Base-by-base conservation (phyloP, 37 sponge, comb jelly and placozoan genomes). In the Spongilla lacustris region DNA sequence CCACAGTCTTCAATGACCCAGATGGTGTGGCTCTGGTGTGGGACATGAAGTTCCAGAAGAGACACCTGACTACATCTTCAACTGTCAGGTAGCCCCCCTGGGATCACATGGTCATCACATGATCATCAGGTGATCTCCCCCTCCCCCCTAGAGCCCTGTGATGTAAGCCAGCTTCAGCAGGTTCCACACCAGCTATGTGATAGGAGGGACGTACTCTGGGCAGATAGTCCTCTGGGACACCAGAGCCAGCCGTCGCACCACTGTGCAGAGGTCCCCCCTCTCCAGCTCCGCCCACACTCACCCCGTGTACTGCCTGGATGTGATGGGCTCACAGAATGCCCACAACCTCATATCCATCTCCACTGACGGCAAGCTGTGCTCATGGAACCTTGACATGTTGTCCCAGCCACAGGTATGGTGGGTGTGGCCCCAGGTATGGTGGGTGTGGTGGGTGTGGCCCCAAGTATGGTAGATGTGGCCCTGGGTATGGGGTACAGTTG, bases 361-460 rank as follows among this genome's bases (percentile, higher is more conserved):
- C 0, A 92, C 94, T 2, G 95, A 95, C 78, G 99, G 99, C 17
- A 95, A 92, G 50, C 73, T 99, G 28, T 99, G 99, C 73, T 99
- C 99, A 23, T 99, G 99, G 99, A 99, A 96, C 69, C 70, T 99
- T 29, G 99, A 99, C 86, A 99, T 93, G 89, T 72, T 99, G 32
- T 97, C 98, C 5, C 99, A 99, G 71, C 99, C 99, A 8, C 99
- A 97, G 91, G 97, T 96, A 73, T 58, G 72, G 72, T 22, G 58
- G n/a, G 36, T 22, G 41, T 41, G 41, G 41, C 41, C 41, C 6
- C 6, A 6, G 41, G 99, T n/a, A n/a, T 41, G 41, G 41, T 41
- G 41, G 41, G 41, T 6, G 58, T 58, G 14, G 58, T 58, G 6
- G 41, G 58, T 58, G 58, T 58, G 21, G 58, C 27, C 5, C 83